phyloP scores from a whole-genome alignment of 2,797 vertebrate genomes.

The Sebastiscus albofasciatus region DNA sequence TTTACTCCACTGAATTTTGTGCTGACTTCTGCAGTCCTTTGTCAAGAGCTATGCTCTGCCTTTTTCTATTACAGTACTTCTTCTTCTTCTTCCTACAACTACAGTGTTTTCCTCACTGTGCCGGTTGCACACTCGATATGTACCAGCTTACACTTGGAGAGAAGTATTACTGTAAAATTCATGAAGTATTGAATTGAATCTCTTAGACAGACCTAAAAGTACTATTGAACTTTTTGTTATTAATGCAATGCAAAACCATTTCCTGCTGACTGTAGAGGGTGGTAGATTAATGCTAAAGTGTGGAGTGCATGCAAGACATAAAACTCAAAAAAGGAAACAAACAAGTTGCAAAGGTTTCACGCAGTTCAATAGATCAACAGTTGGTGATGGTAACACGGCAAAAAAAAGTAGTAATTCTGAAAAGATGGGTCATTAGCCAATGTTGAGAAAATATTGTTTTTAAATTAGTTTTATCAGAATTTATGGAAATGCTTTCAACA shows the following conservation, averaged over 20 bases:
- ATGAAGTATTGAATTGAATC: constrained; percentile 5
- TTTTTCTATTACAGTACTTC: constrained; percentile 21
- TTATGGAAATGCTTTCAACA: background rate
- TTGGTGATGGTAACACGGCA: background rate
- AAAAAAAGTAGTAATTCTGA: background rate
- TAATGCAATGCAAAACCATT: background rate
- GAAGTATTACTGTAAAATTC: constrained; percentile 22
- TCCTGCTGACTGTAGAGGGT: background rate
- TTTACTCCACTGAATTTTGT: constrained; percentile 33
- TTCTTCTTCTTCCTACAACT: constrained; percentile 9
- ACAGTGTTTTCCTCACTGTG: background rate
- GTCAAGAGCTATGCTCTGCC: constrained; percentile 11
- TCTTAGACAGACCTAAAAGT: background rate
- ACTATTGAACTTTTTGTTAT: background rate
- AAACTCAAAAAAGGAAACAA: background rate
- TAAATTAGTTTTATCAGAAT: background rate
- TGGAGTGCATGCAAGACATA: background rate
- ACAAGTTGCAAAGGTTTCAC: background rate
- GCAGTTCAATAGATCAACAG: background rate
- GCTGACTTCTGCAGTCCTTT: constrained; percentile 50
- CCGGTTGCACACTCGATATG: background rate
- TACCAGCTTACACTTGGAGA: background rate
- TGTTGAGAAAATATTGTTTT: background rate
- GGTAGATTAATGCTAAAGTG: background rate
- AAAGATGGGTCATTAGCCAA: too few species aligned